These are phyloP conservation scores for Crotalus tigris DNA, from an alignment of 2,113 vertebrate species.

Conservation along the genomic window DNA sequence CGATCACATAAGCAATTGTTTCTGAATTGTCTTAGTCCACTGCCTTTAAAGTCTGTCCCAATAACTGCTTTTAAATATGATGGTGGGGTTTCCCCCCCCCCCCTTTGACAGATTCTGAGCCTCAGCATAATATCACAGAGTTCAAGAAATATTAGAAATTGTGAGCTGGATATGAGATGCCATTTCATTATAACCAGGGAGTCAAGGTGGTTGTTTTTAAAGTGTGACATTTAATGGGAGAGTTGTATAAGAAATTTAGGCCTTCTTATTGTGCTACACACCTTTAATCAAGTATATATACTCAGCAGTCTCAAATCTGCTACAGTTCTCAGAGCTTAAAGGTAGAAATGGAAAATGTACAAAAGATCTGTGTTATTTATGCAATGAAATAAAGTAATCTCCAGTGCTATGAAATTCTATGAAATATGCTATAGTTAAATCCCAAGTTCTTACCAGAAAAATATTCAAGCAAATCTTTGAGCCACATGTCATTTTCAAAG, in stretches of 20 bases:
- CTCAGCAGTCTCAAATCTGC: slow-evolving; percentile 42
- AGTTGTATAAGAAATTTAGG: slow-evolving; percentile 66
- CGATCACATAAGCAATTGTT: slow-evolving; percentile 91
- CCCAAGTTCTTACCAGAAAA: slow-evolving; percentile 43
- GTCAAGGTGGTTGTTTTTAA: slow-evolving; percentile 26
- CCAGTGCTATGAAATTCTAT: slow-evolving; percentile 42
- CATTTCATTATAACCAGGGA: slow-evolving; percentile 68
- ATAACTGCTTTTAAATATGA: slow-evolving; percentile 80
- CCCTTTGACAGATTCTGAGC: slow-evolving; percentile 70
- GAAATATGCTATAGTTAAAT: slow-evolving; percentile 61
- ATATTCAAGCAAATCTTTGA: slow-evolving; percentile 53
- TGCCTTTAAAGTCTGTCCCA: slow-evolving; percentile 79
- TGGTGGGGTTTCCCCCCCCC: slow-evolving; percentile 52
- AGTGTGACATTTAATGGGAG: slow-evolving; percentile 78
- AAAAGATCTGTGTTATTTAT: slow-evolving; percentile 67
- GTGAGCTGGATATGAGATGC: slow-evolving; percentile 70
- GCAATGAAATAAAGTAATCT: slow-evolving; percentile 66
- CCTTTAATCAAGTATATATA: slow-evolving; percentile 50
- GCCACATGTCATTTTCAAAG: slow-evolving; percentile 50
- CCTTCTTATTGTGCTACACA: slow-evolving; percentile 49
- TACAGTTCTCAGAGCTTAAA: slow-evolving; percentile 52
- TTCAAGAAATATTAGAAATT: slow-evolving; percentile 77
- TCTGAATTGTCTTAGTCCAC: slow-evolving; percentile 80
- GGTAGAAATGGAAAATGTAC: slow-evolving; percentile 44
- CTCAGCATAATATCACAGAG: slow-evolving; percentile 60